A percentile compares a stretch with the other conserved stretches of the same genome.
Evolutionary conservation across 2,888 invertebrate genomes (phyloP).

Genomic region (Caenorhabditis wallacei): DNA sequence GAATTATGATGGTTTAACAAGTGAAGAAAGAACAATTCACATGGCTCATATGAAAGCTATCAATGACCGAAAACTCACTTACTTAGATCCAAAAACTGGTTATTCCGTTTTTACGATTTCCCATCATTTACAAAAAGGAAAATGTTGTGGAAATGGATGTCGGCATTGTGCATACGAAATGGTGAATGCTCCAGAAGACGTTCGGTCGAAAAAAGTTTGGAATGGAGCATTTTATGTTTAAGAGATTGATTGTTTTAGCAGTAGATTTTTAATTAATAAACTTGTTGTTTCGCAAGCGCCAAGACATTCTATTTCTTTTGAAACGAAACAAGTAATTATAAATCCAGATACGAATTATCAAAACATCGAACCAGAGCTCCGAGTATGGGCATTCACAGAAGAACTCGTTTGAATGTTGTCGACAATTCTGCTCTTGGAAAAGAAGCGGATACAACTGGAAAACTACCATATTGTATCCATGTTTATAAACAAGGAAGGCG

Average conservation of each 20-base stretch:
- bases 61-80: slow-evolving; percentile 76
- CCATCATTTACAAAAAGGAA: slow-evolving; percentile 76
- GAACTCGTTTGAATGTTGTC: slow-evolving; percentile 86
- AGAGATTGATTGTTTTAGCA: slow-evolving; percentile 1
- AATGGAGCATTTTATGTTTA: slow-evolving; percentile 82
- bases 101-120: slow-evolving; percentile 76
- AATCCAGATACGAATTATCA: slow-evolving; percentile 80
- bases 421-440: slow-evolving; percentile 97
- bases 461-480: slow-evolving; percentile 93
- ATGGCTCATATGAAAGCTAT: slow-evolving; percentile 80
- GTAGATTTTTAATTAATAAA: slow-evolving; percentile 18
- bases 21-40: slow-evolving; percentile 78
- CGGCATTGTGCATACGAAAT: slow-evolving; percentile 82
- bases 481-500: slow-evolving; percentile 89
- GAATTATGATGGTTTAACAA: slow-evolving; percentile 76
- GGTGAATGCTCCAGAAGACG: slow-evolving; percentile 75
- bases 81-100: slow-evolving; percentile 76
- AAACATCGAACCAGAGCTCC: slow-evolving; percentile 81
- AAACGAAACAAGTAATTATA: background rate
- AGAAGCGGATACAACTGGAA: slow-evolving; percentile 88
- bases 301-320: background rate
- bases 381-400: slow-evolving; percentile 79
- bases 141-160: slow-evolving; percentile 82
- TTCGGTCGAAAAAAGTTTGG: slow-evolving; percentile 72
- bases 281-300: background rate